These are phyloP conservation scores for Cirrhinus mrigala DNA, from an alignment of 2,797 vertebrate genomes.

Conservation along the genomic window DNA sequence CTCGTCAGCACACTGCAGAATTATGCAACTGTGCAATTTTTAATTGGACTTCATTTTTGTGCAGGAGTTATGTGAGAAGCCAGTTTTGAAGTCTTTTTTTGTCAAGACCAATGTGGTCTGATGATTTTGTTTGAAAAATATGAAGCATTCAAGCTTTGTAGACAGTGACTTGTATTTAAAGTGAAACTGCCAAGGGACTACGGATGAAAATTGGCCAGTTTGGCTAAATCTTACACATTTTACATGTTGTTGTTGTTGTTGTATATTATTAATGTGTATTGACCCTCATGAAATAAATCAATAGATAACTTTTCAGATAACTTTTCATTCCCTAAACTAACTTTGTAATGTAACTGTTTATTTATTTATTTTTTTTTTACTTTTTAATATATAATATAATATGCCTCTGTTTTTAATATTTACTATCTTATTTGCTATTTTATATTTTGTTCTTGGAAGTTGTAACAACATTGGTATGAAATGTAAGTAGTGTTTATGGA, in stretches of 20 bases:
- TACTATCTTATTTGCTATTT: too few relatives aligned
- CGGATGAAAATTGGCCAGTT: background rate
- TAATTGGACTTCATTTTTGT: background rate
- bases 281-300: background rate
- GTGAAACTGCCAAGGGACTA: background rate
- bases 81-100: background rate
- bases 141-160: background rate
- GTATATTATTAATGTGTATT: background rate
- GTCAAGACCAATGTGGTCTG: background rate
- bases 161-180: background rate
- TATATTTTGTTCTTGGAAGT: too few relatives aligned
- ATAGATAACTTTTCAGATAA: too few relatives aligned
- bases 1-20: background rate
- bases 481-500: background rate
- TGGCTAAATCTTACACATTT: background rate
- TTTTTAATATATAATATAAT: background rate
- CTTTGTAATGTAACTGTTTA: too few relatives aligned
- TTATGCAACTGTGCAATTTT: background rate
- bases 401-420: too few relatives aligned
- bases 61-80: background rate
- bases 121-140: background rate
- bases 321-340: too few relatives aligned
- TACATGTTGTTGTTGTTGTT: background rate
- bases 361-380: background rate
- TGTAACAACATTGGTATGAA: background rate